These are phyloP conservation scores for Sminthurinus signatus DNA, from an alignment of 1,140 invertebrate species.

Conservation along the genomic window DNA sequence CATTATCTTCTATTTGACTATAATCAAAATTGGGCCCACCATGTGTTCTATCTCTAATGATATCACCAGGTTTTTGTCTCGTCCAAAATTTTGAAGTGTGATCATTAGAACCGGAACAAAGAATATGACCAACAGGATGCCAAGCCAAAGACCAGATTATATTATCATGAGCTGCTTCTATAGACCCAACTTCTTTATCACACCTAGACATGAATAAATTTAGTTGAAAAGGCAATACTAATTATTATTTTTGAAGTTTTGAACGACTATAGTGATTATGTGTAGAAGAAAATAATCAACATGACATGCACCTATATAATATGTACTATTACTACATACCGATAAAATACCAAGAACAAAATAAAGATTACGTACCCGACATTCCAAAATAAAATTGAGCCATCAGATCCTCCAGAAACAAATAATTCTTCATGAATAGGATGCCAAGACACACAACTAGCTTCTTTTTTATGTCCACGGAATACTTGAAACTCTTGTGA, in stretches of 20 bases:
- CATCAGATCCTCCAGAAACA: constrained; percentile 94
- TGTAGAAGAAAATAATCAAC: too few relatives aligned
- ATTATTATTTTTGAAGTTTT: not conserved
- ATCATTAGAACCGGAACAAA: constrained; percentile 97
- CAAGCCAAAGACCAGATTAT: constrained; percentile 98
- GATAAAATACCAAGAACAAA: constrained; percentile 1
- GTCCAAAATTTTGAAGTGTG: constrained; percentile 99
- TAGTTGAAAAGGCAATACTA: constrained; percentile 25
- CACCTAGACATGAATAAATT: constrained; percentile 57
- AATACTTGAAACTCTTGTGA: constrained; percentile 91
- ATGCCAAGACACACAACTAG: constrained; percentile 95
- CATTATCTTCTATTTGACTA: constrained; percentile 62
- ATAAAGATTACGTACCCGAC: constrained; percentile 64
- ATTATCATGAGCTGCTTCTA: constrained; percentile 97
- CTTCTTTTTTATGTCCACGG: constrained; percentile 97
- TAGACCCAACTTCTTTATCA: constrained; percentile 95
- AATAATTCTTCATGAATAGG: constrained; percentile 94
- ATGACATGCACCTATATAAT: too few relatives aligned
- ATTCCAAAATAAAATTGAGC: constrained; percentile 96
- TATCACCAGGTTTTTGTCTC: constrained; percentile 93
- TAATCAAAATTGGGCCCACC: constrained; percentile 33
- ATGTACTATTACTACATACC: too few relatives aligned
- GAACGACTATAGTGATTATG: not conserved
- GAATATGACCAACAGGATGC: constrained; percentile 98
- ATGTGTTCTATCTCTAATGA: constrained; percentile 80